Evolutionary conservation across 2,113 vertebrate species (phyloP).

Genomic region (Pleuronectes platessa): DNA sequence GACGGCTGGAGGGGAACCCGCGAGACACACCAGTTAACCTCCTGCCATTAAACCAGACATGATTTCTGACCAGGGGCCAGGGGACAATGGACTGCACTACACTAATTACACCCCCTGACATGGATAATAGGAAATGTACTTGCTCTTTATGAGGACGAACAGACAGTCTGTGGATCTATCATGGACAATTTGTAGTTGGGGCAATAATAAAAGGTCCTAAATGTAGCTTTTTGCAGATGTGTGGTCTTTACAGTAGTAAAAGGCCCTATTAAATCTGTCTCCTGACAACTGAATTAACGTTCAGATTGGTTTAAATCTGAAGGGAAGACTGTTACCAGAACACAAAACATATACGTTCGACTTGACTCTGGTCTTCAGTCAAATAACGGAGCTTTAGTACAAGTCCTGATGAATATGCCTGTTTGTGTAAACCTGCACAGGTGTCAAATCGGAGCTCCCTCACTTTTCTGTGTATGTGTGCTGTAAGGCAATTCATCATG

Average conservation of each 20-base stretch:
- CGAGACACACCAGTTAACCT: constrained; percentile 74
- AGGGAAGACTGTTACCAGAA: constrained; percentile 5
- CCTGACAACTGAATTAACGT: constrained; percentile 8
- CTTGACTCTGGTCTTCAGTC: background rate
- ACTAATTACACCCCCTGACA: constrained; percentile 79
- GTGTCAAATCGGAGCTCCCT: constrained; percentile 35
- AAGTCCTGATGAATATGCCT: constrained; percentile 23
- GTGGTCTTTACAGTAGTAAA: constrained; percentile 15
- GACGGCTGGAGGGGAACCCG: constrained; percentile 60
- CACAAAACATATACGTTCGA: background rate
- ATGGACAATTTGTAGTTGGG: constrained; percentile 30
- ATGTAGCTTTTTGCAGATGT: constrained; percentile 8
- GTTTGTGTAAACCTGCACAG: constrained; percentile 12
- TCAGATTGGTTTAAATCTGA: constrained; percentile 5
- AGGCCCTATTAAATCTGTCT: constrained; percentile 16
- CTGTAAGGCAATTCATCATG: constrained; percentile 19
- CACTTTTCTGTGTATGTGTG: constrained; percentile 27
- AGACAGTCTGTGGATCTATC: constrained; percentile 40
- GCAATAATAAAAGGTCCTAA: constrained; percentile 32
- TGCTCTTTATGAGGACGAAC: constrained; percentile 64
- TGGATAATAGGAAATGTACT: constrained; percentile 60
- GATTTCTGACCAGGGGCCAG: constrained; percentile 80
- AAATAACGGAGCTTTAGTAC: constrained; percentile 26
- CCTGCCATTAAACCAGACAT: constrained; percentile 76
- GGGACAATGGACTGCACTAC: constrained; percentile 79